Base-by-base conservation (phyloP, 2,888 invertebrate genomes). In the Carterocephalus palaemon region DNA sequence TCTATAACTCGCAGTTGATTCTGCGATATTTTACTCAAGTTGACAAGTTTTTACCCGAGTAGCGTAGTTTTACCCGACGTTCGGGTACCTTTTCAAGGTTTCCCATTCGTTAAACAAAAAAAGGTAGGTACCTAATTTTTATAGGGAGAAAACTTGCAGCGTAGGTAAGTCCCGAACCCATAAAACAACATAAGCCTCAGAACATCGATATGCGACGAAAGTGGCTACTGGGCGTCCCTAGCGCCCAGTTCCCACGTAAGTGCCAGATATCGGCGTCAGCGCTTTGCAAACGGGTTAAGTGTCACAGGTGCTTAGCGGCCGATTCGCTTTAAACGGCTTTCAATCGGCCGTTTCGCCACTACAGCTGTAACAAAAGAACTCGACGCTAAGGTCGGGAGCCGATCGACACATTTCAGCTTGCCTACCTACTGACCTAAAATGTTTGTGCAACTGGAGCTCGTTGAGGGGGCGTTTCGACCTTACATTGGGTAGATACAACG, bases 231-330 rank as follows among this genome's bases (percentile, higher is more conserved):
- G n/a, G n/a, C 54, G 47, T 15, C 51, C 49, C 56, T 52, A 51
- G 34, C 19, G 24, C 31, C 31, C 49, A 48, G 56, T 60, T 66
- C 60, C 56, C 64, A 67, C 68, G 67, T 70, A 67, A 57, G 55
- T 73, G 73, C 60, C 57, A 51, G 56, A 57, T 53, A 59, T 47
- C 49, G 59, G 53, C 60, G 82, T 83, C 82, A 83, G 82, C 82
- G 70, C 67, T 83, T 80, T 72, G 64, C 68, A 79, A 82, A 79
- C 77, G 81, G 82, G 82, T 77, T 81, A 76, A 63, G 61, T 56
- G 52, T 37, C 47, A 51, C 62, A 62, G 62, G 62, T 62, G 62
- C 62, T 62, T 59, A 54, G 57, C 56, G 47, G 39, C 38, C 58
- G 58, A 59, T 58, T 57, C 54, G 53, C 53, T 49, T 45, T 57